A percentile compares a stretch with the other conserved stretches of the same genome.
Evolutionary conservation across 2,113 vertebrate species (phyloP).

Genomic region (Calidris pygmaea): DNA sequence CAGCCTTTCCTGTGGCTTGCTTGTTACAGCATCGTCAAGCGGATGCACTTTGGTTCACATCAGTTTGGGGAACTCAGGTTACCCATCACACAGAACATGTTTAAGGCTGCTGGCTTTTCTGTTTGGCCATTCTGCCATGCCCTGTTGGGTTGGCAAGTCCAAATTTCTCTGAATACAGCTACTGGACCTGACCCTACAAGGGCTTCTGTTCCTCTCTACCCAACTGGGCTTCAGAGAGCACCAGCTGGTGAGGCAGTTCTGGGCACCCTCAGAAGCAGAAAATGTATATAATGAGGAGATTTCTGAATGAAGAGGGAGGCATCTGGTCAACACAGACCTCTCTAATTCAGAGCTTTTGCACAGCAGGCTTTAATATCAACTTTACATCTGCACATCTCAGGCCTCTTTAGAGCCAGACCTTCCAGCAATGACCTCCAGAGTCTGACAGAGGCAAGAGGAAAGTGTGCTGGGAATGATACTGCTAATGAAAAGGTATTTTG

Average conservation of each 20-base stretch:
- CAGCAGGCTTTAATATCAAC: background rate
- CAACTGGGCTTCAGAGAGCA: background rate
- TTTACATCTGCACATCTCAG: background rate
- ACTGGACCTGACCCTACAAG: too few relatives aligned
- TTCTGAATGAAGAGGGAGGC: background rate
- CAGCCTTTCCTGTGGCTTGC: background rate
- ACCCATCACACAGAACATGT: background rate
- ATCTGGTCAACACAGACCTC: background rate
- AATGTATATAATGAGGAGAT: background rate
- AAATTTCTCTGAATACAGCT: background rate
- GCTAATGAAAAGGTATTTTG: background rate
- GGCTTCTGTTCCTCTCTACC: background rate
- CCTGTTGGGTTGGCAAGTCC: background rate
- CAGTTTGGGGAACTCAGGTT: background rate
- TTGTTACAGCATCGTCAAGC: background rate
- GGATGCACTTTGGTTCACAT: background rate
- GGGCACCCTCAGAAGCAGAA: background rate
- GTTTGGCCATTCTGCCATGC: background rate
- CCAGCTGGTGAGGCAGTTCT: background rate
- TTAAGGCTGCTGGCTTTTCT: background rate
- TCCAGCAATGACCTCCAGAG: background rate
- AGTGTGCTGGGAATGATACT: background rate
- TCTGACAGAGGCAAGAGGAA: background rate
- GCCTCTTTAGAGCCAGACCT: background rate
- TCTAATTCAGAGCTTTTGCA: background rate